phyloP scores from a whole-genome alignment of 92 coral and sea anemone genomes.

The Isaurus tuberculatus region DNA sequence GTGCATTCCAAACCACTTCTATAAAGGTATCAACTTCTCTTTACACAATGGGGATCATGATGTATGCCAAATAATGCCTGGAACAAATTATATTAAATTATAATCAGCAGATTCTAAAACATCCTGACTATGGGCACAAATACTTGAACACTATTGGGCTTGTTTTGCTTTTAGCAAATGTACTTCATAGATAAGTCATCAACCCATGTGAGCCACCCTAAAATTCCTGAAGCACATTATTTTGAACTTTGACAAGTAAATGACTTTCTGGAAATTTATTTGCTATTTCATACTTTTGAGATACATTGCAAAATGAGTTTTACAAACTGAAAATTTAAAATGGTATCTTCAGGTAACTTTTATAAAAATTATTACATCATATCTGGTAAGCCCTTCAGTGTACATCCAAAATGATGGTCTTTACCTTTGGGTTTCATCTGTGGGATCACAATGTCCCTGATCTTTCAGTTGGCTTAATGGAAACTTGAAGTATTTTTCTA shows the following conservation, averaged over 20 bases:
- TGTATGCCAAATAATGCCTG: neutral
- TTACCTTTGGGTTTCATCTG: neutral
- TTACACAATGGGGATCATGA: too few species aligned
- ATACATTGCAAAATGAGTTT: too few species aligned
- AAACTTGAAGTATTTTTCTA: slow-evolving; percentile 4
- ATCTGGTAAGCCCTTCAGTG: neutral
- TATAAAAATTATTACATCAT: too few species aligned
- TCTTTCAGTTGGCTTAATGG: slow-evolving; percentile 17
- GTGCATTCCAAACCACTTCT: too few species aligned
- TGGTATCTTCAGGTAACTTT: too few species aligned
- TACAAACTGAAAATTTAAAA: neutral
- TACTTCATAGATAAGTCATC: neutral
- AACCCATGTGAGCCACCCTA: neutral
- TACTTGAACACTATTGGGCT: neutral
- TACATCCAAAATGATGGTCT: neutral
- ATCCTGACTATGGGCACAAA: neutral
- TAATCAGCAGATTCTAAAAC: neutral
- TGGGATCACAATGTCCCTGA: neutral
- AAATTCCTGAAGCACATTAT: neutral
- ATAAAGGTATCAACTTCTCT: too few species aligned
- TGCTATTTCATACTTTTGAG: too few species aligned
- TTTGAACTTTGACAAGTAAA: neutral
- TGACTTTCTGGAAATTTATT: too few species aligned
- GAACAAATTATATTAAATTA: neutral
- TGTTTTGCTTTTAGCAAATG: neutral